Evolutionary conservation across 92 coral and sea anemone species (phyloP).

Genomic region (Paramuricea clavata): DNA sequence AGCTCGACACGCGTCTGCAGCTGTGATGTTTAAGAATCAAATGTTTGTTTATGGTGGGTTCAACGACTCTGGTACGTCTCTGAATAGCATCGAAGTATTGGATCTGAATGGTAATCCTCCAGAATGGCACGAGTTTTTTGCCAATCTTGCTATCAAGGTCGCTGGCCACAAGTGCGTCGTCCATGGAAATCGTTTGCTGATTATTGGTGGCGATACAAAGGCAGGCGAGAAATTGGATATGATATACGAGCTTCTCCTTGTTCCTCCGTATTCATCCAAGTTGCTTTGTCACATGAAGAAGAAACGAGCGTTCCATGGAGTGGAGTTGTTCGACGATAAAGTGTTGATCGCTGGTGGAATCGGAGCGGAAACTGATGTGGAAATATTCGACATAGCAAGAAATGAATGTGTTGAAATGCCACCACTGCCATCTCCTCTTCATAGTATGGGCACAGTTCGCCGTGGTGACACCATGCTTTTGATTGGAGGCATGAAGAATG

Average conservation of each 20-base stretch:
- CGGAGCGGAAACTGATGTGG: background rate
- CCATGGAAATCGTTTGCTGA: background rate
- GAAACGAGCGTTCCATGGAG: background rate
- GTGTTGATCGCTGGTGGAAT: slow-evolving; percentile 1
- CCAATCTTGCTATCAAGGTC: background rate
- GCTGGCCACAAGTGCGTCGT: background rate
- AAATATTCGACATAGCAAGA: slow-evolving; percentile 7
- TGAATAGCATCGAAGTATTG: slow-evolving; percentile 9
- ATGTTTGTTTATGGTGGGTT: background rate
- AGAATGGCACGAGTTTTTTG: slow-evolving; percentile 1
- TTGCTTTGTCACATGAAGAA: slow-evolving; percentile 27
- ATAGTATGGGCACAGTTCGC: background rate
- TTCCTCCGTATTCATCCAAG: slow-evolving; percentile 7
- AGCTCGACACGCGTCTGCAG: background rate
- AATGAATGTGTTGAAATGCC: slow-evolving; percentile 16
- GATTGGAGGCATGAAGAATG: background rate
- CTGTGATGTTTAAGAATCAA: slow-evolving; percentile 5
- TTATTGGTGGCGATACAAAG: background rate
- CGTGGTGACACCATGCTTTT: background rate
- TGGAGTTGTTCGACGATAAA: background rate
- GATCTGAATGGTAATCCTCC: slow-evolving; percentile 1
- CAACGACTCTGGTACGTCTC: too few species aligned
- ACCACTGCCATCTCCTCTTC: background rate
- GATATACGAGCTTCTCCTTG: slow-evolving; percentile 16
- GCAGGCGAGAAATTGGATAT: background rate